Conservation (phyloP, 2,113 vertebrate genomes). For the Bolborhynchus lineola region DNA sequence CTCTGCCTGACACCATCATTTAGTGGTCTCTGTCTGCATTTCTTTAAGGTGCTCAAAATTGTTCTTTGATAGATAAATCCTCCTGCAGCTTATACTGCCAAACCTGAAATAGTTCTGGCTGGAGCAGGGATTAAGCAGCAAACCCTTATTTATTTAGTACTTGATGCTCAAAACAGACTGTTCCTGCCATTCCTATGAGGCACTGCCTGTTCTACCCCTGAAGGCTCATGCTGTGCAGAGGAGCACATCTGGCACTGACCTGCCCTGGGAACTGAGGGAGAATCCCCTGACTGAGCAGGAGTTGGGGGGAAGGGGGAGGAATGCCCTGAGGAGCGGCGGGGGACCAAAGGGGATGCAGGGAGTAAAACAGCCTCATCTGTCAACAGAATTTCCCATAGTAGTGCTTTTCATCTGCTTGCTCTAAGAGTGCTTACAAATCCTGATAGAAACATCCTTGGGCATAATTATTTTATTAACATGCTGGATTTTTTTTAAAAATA, state of each 20-base stretch:
- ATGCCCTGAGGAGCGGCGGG: neutral
- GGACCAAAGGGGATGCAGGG: neutral
- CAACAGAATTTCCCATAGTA: neutral
- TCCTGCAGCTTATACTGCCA: neutral
- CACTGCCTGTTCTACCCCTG: neutral
- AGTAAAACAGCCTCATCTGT: neutral
- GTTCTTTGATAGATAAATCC: slow-evolving; percentile 28
- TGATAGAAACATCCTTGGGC: neutral
- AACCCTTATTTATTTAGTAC: neutral
- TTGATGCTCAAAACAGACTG: neutral
- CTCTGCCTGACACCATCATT: neutral
- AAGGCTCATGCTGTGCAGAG: neutral
- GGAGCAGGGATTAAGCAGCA: slow-evolving; percentile 6
- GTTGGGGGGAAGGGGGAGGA: neutral
- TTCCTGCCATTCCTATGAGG: neutral
- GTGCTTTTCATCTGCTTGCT: neutral
- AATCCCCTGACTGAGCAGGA: neutral
- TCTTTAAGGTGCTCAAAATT: slow-evolving; percentile 14
- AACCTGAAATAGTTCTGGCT: neutral
- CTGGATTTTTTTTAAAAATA: neutral
- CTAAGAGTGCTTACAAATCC: neutral
- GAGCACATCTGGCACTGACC: neutral
- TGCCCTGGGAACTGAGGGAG: neutral
- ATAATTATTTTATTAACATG: neutral
- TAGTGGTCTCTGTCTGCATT: neutral